phyloP scores from a whole-genome alignment of 1,140 invertebrate genomes.

The Lordiphosa stackelbergi region DNA sequence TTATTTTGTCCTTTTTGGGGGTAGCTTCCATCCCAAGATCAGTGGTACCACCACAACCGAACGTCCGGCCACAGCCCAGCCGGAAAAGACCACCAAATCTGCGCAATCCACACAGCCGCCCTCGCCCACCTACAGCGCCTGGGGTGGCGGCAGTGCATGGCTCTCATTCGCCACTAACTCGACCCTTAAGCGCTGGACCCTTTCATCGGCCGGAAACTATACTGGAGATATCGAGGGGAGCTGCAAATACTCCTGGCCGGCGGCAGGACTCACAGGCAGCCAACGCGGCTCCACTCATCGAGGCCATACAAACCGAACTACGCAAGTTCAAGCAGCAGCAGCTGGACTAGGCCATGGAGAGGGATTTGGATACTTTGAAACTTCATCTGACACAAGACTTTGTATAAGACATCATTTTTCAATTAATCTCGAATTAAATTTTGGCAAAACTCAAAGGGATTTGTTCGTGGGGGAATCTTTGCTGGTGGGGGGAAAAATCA shows the following conservation, averaged over 20 bases:
- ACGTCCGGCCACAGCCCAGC: slow-evolving; percentile 73
- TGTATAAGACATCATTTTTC: slow-evolving; percentile 19
- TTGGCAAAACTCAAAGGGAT: slow-evolving; percentile 8
- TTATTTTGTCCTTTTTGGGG: neutral
- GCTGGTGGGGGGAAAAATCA: too few relatives aligned
- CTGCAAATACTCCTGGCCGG: slow-evolving; percentile 23
- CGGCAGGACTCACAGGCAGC: slow-evolving; percentile 58
- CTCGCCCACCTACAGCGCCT: slow-evolving; percentile 67
- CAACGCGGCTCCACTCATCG: slow-evolving; percentile 81
- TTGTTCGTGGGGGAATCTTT: too few relatives aligned
- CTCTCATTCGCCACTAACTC: slow-evolving; percentile 64
- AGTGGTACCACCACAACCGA: slow-evolving; percentile 29
- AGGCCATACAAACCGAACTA: slow-evolving; percentile 82
- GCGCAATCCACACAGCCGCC: slow-evolving; percentile 71
- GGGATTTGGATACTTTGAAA: neutral
- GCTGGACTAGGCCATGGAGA: slow-evolving; percentile 18
- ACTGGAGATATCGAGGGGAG: slow-evolving; percentile 66
- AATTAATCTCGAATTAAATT: slow-evolving; percentile 28
- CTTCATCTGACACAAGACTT: neutral
- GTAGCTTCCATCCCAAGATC: slow-evolving; percentile 40
- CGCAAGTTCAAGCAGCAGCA: slow-evolving; percentile 77
- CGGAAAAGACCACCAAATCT: slow-evolving; percentile 63
- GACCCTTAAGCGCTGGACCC: slow-evolving; percentile 81
- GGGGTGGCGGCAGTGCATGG: slow-evolving; percentile 66
- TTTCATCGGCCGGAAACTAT: slow-evolving; percentile 79